Base-by-base conservation (phyloP, 2,113 vertebrate genomes). In the Mirounga angustirostris region DNA sequence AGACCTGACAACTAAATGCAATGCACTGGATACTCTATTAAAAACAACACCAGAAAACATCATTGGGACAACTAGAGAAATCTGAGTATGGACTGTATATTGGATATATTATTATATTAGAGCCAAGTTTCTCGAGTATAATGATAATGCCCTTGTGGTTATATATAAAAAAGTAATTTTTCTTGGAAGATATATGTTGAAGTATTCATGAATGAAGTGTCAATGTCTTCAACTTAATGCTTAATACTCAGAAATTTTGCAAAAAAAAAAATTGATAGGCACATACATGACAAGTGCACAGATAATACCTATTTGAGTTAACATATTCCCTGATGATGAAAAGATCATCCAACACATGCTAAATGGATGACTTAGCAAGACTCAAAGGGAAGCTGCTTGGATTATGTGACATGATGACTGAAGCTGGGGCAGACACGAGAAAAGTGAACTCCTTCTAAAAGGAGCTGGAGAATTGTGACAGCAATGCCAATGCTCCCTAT, bases 191-290 rank as follows among this genome's bases (percentile, higher is more conserved):
- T 67, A 16, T n/a, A 73, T n/a, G 5, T 65, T 89, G 4, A 84
- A 63, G 19, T 40, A 59, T 89, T 79, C 95, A 15, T 88, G 18
- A 98, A 80, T 50, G 22, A 91, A 91, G 7, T 67, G 30, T 30
- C n/a, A 59, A 21, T 18, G 7, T 82, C 58, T 67, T 65, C 19
- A 71, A 46, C 30, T 89, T 96, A n/a, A 89, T 10, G 50, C 40
- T 92, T 90, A 90, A 59, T 79, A 40, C 54, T 76, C 22, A 54
- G 50, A 90, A 65, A 58, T 28, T 89, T 43, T 63, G 1, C 16
- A 91, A 83, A 84, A 18, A 81, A 61, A 40, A 40, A 12, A 12
- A 24, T 33, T 43, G 33, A 43, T 79, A n/a, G 16, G 15, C 16
- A 52, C 11, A 78, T 22, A 85, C 5, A 58, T 28, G 8, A 30